phyloP scores from a whole-genome alignment of 2,888 invertebrate species.

The Galerucella pusilla region DNA sequence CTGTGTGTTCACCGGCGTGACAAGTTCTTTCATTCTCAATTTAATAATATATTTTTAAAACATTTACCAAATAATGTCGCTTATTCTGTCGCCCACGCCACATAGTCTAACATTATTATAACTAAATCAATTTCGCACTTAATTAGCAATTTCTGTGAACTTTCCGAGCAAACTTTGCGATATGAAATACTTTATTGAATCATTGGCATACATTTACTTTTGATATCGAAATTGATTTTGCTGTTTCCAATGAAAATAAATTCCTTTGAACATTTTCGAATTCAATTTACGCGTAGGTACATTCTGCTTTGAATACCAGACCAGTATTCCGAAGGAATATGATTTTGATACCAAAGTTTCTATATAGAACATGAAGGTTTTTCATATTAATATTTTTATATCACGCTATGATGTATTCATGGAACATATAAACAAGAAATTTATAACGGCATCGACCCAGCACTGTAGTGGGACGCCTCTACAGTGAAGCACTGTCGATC shows the following conservation, averaged over 20 bases:
- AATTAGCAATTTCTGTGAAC: neutral
- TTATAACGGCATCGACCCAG: neutral
- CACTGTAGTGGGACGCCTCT: neutral
- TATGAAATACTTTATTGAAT: neutral
- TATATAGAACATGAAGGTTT: neutral
- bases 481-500: neutral
- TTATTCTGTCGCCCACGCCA: no score
- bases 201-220: neutral
- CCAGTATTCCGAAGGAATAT: neutral
- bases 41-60: constrained; percentile 28
- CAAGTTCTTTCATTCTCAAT: constrained; percentile 30
- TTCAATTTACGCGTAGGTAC: neutral
- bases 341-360: neutral
- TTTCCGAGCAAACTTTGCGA: neutral
- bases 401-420: neutral
- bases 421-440: neutral
- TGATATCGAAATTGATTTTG: neutral
- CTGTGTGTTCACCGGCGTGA: constrained; percentile 26
- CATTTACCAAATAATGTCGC: no score
- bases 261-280: neutral
- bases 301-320: neutral
- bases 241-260: constrained; percentile 2
- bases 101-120: no score
- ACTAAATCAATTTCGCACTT: neutral
- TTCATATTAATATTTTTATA: neutral